Conservation (phyloP, 2,113 vertebrate genomes). For the Syngnathoides biaculeatus region DNA sequence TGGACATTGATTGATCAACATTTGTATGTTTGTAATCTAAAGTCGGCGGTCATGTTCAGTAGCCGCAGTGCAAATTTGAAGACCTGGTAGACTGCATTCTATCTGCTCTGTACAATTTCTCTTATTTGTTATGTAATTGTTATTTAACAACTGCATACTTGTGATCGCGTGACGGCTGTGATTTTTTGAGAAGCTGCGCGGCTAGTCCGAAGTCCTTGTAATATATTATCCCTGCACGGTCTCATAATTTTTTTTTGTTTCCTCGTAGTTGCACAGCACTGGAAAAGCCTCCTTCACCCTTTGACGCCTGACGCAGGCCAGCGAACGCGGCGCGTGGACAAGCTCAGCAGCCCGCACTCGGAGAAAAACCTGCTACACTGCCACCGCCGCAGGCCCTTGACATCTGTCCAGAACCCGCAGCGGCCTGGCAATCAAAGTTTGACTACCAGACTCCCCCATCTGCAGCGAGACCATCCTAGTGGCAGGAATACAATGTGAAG, state of each 20-base stretch:
- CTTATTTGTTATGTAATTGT: too few relatives aligned
- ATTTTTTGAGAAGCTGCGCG: too few relatives aligned
- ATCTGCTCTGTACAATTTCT: too few relatives aligned
- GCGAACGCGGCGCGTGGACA: slow-evolving; percentile 23
- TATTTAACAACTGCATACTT: too few relatives aligned
- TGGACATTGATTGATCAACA: too few relatives aligned
- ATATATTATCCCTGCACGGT: not conserved
- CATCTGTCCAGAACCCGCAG: slow-evolving; percentile 52
- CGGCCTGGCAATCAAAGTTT: slow-evolving; percentile 54
- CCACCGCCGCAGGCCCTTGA: slow-evolving; percentile 31
- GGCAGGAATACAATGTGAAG: not conserved
- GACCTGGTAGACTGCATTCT: too few relatives aligned
- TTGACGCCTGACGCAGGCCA: slow-evolving; percentile 59
- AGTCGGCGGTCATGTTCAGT: too few relatives aligned
- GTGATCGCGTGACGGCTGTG: too few relatives aligned
- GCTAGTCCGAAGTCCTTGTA: too few relatives aligned
- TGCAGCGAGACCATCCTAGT: not conserved
- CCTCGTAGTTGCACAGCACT: not conserved
- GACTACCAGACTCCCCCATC: slow-evolving; percentile 35
- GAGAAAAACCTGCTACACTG: not conserved
- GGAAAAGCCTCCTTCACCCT: slow-evolving; percentile 10
- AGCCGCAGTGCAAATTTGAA: too few relatives aligned
- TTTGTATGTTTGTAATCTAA: too few relatives aligned
- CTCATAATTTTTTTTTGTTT: not conserved
- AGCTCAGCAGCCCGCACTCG: slow-evolving; percentile 10